phyloP scores from a whole-genome alignment of 2,113 vertebrate genomes.

The Morone chrysops region DNA sequence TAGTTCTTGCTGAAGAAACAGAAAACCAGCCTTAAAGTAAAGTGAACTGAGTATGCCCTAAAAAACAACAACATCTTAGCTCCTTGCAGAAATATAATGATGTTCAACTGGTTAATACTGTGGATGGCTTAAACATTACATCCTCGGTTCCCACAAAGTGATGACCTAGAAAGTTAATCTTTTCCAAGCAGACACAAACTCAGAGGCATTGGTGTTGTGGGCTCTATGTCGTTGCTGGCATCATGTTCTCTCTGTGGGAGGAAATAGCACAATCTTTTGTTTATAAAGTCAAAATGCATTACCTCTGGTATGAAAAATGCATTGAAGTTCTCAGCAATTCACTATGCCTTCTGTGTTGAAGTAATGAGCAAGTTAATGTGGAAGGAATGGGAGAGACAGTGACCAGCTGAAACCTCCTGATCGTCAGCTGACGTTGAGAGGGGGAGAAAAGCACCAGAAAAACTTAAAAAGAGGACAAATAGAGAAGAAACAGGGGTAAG shows the following conservation, averaged over 20 bases:
- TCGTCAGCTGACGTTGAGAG: slow-evolving; percentile 80
- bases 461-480: slow-evolving; percentile 31
- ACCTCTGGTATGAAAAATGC: slow-evolving; percentile 20
- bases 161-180: slow-evolving; percentile 85
- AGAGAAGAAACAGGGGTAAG: slow-evolving; percentile 34
- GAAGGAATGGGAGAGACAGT: slow-evolving; percentile 38
- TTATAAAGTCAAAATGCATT: slow-evolving; percentile 28
- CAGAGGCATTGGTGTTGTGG: slow-evolving; percentile 23
- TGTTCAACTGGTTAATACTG: slow-evolving; percentile 36
- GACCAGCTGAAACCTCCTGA: slow-evolving; percentile 78
- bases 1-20: slow-evolving; percentile 22
- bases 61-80: slow-evolving; percentile 44
- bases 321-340: slow-evolving; percentile 3
- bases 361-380: not conserved
- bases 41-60: slow-evolving; percentile 15
- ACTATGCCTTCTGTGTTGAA: slow-evolving; percentile 10
- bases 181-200: slow-evolving; percentile 64
- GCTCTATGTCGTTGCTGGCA: not conserved
- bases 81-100: slow-evolving; percentile 27
- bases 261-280: slow-evolving; percentile 26
- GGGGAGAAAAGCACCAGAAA: slow-evolving; percentile 28
- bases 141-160: slow-evolving; percentile 67
- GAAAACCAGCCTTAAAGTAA: slow-evolving; percentile 26
- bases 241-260: slow-evolving; percentile 14
- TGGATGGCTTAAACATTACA: slow-evolving; percentile 64